Percentiles rank a stretch among this genome's conserved stretches.
Evolutionary conservation across 2,797 vertebrate genomes (phyloP).

Genomic region (Zenarchopterus dispar): DNA sequence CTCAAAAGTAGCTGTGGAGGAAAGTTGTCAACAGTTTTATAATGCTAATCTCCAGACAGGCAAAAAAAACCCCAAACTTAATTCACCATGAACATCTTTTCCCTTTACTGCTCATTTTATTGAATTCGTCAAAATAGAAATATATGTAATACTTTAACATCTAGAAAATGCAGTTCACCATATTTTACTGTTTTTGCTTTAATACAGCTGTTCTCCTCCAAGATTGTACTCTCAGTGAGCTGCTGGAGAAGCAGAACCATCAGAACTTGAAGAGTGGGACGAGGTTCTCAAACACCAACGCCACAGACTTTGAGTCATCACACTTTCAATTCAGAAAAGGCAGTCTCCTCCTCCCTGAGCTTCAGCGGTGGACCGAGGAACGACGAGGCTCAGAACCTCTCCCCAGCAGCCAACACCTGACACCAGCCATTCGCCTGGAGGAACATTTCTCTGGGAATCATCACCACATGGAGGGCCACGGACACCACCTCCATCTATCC

Average conservation of each 20-base stretch:
- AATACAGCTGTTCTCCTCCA: slow-evolving; percentile 86
- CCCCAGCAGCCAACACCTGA: slow-evolving; percentile 15
- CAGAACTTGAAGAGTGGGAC: slow-evolving; percentile 19
- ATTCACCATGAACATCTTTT: too few relatives aligned
- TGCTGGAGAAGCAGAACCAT: slow-evolving; percentile 59
- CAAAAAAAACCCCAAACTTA: too few relatives aligned
- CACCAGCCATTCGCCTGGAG: slow-evolving; percentile 24
- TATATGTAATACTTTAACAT: too few relatives aligned
- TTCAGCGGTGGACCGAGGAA: slow-evolving; percentile 47
- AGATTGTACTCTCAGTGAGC: slow-evolving; percentile 77
- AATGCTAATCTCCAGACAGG: too few relatives aligned
- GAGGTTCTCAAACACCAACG: slow-evolving; percentile 1
- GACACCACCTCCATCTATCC: slow-evolving; percentile 88
- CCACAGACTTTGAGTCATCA: slow-evolving; percentile 26
- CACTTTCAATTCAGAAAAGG: slow-evolving; percentile 40
- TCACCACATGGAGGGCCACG: slow-evolving; percentile 77
- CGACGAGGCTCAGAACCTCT: slow-evolving; percentile 63
- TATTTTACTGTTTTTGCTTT: slow-evolving; percentile 2
- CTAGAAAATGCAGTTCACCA: too few relatives aligned
- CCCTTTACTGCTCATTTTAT: too few relatives aligned
- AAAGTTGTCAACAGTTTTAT: too few relatives aligned
- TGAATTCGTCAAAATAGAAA: too few relatives aligned
- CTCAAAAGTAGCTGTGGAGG: too few relatives aligned
- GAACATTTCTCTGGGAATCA: slow-evolving; percentile 54
- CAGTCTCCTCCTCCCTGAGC: slow-evolving; percentile 35